Evolutionary conservation across 2,797 vertebrate genomes (phyloP), one percentile per base, ranked within the genome.

Genomic region (Poecilia gillii): DNA sequence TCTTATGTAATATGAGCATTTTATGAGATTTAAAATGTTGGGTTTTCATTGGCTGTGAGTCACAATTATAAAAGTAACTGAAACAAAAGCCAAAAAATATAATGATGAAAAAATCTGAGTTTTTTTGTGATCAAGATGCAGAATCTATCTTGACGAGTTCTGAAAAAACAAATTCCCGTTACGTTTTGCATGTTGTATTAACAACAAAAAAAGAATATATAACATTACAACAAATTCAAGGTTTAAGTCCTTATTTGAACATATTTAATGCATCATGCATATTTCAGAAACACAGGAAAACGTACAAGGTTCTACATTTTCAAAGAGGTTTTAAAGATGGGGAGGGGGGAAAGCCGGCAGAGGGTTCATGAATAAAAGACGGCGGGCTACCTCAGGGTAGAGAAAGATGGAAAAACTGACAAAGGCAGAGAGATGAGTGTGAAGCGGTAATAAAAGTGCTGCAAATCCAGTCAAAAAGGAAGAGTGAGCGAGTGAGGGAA

Each of bases 401-500:
- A 89, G 89, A 89, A 76, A 88, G 89, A 88, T 85, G 92, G 91
- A 93, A 90, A 93, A 92, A 90, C 85, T 92, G 91, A 93, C 91
- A 90, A 85, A 89, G 68, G 82, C 76, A 39, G 83, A 49, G 77
- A 83, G 92, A 92, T 86, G 91, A 93, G 91, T 86, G 88, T 93
- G 89, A 91, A 88, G 84, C 51, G 2, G 85, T 77, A 87, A 88
- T 91, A 91, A 92, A 90, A 91, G 88, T 90, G 88, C 73, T 89
- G 88, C 92, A 88, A 92, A 92, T 92, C 93, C 77, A 85, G 83
- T 87, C 18, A 59, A 90, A 83, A 83, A 80, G 83, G 90, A 85
- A 81, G 87, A 84, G 77, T 73, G 89, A 84, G 90, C 3, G 81
- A 86, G 91, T 51, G 88, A 91, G 89, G 89, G 89, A 89, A 94